Conservation (phyloP, 2,797 vertebrate species). For the Otolemur crassicaudatus region DNA sequence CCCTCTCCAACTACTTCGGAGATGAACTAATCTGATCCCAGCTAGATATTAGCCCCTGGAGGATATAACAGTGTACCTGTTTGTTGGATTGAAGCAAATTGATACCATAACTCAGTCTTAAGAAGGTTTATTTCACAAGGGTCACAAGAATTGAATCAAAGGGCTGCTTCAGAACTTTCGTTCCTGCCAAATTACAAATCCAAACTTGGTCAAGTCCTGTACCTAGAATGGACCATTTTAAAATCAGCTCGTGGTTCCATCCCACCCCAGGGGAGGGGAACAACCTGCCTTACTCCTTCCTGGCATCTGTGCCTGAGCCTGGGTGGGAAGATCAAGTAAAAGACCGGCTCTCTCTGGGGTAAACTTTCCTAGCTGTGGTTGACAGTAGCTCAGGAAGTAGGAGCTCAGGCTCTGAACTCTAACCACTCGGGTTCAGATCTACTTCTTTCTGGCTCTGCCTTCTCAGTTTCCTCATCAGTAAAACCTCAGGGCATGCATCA, state of each 20-base stretch:
- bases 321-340: not conserved
- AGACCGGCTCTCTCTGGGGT: not conserved
- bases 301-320: not conserved
- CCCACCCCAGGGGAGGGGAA: not conserved
- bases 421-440: not conserved
- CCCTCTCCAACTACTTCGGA: conserved; percentile 66
- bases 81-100: conserved; percentile 78
- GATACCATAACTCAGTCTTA: conserved; percentile 78
- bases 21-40: conserved; percentile 74
- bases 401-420: not conserved
- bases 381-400: not conserved
- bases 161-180: conserved; percentile 70
- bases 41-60: conserved; percentile 69
- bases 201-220: conserved; percentile 70
- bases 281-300: not conserved
- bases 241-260: conserved; percentile 39
- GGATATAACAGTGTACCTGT: conserved; percentile 57
- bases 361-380: not conserved
- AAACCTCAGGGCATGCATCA: not conserved
- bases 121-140: conserved; percentile 79
- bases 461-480: not conserved
- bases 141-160: conserved; percentile 79
- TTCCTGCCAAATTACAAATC: conserved; percentile 71
- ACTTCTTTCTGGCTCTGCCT: not conserved
- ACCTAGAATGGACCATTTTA: conserved; percentile 44